Evolutionary conservation across 2,888 invertebrate genomes (phyloP).

Genomic region (Pyrocoelia pectoralis): DNA sequence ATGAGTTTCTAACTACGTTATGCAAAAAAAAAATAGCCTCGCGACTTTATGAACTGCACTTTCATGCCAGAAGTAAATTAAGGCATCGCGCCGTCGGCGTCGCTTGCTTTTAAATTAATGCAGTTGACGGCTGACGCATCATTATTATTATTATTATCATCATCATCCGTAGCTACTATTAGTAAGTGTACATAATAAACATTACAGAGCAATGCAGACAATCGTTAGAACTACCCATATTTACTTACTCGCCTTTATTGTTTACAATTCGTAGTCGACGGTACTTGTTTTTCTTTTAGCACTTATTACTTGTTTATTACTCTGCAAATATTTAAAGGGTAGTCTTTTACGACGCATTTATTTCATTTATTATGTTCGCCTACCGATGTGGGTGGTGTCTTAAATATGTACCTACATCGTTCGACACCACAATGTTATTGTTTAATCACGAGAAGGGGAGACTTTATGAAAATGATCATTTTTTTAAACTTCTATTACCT

Average conservation of each 20-base stretch:
- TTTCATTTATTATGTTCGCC: too few relatives aligned
- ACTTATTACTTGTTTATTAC: conserved; percentile 1
- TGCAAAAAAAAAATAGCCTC: conserved; percentile 9
- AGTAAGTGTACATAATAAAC: conserved; percentile 19
- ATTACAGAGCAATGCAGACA: conserved; percentile 26
- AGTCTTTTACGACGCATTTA: too few relatives aligned
- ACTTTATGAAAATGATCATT: too few relatives aligned
- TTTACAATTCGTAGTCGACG: conserved; percentile 12
- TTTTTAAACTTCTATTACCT: too few relatives aligned
- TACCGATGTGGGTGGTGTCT: too few relatives aligned
- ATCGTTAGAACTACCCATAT: conserved; percentile 34
- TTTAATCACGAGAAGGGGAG: too few relatives aligned
- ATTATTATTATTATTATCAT: conserved; percentile 11
- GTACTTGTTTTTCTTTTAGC: not conserved
- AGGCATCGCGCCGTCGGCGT: not conserved
- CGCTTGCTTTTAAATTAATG: conserved; percentile 6
- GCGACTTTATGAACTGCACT: conserved; percentile 10
- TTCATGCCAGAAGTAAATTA: conserved; percentile 10
- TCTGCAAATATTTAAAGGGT: not conserved
- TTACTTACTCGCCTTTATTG: conserved; percentile 28
- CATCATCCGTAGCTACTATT: conserved; percentile 14
- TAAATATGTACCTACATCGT: too few relatives aligned
- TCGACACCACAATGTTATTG: too few relatives aligned
- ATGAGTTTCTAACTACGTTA: conserved; percentile 18
- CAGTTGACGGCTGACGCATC: conserved; percentile 20